Percentiles rank a stretch among this genome's conserved stretches.
Evolutionary conservation across 2,113 vertebrate genomes (phyloP).

Genomic region (Anseranas semipalmata): DNA sequence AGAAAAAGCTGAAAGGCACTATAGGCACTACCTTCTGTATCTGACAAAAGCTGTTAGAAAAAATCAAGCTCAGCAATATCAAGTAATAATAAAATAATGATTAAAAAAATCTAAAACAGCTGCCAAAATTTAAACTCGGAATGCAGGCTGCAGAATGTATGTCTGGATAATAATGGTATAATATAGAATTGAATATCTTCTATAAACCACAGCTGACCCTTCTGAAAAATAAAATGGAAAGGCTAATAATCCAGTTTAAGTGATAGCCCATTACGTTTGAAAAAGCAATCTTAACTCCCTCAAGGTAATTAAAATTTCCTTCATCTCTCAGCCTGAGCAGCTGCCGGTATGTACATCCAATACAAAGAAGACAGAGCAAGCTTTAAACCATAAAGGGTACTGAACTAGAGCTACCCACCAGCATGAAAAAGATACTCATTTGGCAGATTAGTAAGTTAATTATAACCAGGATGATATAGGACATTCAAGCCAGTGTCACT

Average conservation of each 20-base stretch:
- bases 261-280: background rate
- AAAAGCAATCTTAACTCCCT: slow-evolving; percentile 33
- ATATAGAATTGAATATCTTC: background rate
- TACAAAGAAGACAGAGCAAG: background rate
- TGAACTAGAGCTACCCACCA: background rate
- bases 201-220: slow-evolving; percentile 46
- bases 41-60: slow-evolving; percentile 27
- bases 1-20: slow-evolving; percentile 28
- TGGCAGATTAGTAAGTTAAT: slow-evolving; percentile 13
- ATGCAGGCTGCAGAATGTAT: background rate
- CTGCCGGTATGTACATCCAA: background rate
- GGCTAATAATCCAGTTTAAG: background rate
- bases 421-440: background rate
- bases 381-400: background rate
- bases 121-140: slow-evolving; percentile 37
- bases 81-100: background rate
- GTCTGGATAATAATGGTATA: background rate
- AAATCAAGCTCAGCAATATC: background rate
- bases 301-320: slow-evolving; percentile 48
- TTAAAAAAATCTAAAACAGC: background rate
- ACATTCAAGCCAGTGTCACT: background rate
- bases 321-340: background rate
- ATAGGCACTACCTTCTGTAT: background rate
- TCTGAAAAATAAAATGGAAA: background rate
- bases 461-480: background rate